These are phyloP conservation scores for Nautilus pompilius DNA, from an alignment of 1,140 invertebrate species.

Conservation along the genomic window DNA sequence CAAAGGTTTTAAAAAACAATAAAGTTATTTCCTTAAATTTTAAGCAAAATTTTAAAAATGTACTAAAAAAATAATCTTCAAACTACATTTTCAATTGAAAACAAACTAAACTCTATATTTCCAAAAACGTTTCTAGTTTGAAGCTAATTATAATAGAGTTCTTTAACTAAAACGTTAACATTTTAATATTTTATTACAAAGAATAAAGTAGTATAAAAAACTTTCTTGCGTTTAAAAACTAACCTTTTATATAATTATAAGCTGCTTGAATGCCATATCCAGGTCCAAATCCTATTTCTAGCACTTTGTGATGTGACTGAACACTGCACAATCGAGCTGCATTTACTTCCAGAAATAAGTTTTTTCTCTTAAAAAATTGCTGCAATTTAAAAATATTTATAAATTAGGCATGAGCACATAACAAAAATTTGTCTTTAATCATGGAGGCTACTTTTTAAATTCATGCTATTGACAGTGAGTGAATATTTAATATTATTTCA, in stretches of 20 bases:
- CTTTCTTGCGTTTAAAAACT: not conserved
- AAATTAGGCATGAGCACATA: too few relatives aligned
- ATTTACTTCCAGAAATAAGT: slow-evolving; percentile 19
- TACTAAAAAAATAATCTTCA: not conserved
- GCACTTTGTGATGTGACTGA: slow-evolving; percentile 27
- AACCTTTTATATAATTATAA: slow-evolving; percentile 27
- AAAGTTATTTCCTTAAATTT: too few relatives aligned
- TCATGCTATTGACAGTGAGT: too few relatives aligned
- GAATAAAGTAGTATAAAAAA: not conserved
- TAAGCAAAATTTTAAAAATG: too few relatives aligned
- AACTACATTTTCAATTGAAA: not conserved
- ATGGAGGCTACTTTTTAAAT: too few relatives aligned
- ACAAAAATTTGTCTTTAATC: too few relatives aligned
- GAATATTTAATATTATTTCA: too few relatives aligned
- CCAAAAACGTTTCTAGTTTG: not conserved
- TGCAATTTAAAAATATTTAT: not conserved
- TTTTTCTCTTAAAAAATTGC: slow-evolving; percentile 12
- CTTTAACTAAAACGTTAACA: not conserved
- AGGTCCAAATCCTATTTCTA: slow-evolving; percentile 37
- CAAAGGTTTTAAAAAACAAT: too few relatives aligned
- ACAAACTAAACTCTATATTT: not conserved
- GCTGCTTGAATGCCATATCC: slow-evolving; percentile 30
- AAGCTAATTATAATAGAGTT: not conserved
- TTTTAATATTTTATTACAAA: not conserved
- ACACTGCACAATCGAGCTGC: slow-evolving; percentile 22